Evolutionary conservation across 2,113 vertebrate genomes (phyloP), one percentile per base, ranked within the genome.

Genomic region (Phyllostomus discolor): DNA sequence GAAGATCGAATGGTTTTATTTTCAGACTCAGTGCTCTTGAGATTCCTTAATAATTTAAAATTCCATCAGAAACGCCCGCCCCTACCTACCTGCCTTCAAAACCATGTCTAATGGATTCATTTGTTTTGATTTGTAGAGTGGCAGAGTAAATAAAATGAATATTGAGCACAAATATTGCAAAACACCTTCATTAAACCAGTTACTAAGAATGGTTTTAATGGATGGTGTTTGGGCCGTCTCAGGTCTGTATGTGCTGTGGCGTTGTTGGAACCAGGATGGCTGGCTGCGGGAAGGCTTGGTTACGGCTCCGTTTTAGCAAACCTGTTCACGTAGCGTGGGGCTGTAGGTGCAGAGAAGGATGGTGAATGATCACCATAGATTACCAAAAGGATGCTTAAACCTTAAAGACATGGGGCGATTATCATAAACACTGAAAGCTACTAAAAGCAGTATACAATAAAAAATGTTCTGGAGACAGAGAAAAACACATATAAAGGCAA

Each of bases 41-140:
- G 97, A 97, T 98, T 97, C 90, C 90, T 97, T 97, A 98, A 95
- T 97, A 98, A 98, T 98, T 98, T 97, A 82, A 97, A 98, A 98
- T 97, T 98, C 96, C 92, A 94, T 97, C 97, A 93, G 95, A 97
- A 97, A 98, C 97, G 88, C 41, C 64, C 97, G 88, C 41, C 64
- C 54, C 9, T 24, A 62, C 38, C 20, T 78, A 67, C 38, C 20
- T 78, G 62, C 38, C 22, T 78, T 89, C 57, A 93, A 93, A 93
- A 84, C 66, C 88, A 96, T 97, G 92, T 97, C 35, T 98, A 98
- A 98, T 97, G 57, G 70, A 96, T 97, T 97, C 41, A 91, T 98
- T 98, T 95, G 75, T 97, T 98, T 98, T 98, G 97, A 98, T 98
- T 98, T 99, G 97, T 98, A 96, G 96, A 96, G 94, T 98, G 97